phyloP scores from a whole-genome alignment of 2,888 invertebrate species.

The Cheiracanthium punctorium region DNA sequence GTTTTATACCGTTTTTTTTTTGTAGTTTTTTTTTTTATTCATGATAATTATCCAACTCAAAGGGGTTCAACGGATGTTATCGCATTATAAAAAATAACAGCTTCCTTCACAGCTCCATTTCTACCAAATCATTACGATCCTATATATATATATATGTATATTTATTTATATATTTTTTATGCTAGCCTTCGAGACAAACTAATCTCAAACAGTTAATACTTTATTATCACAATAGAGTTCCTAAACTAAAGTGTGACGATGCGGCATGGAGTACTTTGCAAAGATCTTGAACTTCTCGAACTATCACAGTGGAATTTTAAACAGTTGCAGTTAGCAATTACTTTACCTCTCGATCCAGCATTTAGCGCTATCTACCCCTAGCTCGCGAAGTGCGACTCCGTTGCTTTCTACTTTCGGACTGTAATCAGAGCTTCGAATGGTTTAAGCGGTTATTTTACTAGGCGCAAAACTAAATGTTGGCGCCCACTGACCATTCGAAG shows the following conservation, averaged over 20 bases:
- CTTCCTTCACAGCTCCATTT: constrained; percentile 5
- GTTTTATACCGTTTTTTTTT: too few relatives aligned
- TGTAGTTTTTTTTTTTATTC: too few relatives aligned
- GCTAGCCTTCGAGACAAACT: neutral
- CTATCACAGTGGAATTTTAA: constrained; percentile 59
- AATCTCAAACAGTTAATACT: constrained; percentile 1
- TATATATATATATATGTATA: neutral
- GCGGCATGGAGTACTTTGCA: constrained; percentile 10
- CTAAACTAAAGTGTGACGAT: constrained; percentile 20
- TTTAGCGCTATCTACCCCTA: neutral
- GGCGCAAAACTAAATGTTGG: too few relatives aligned
- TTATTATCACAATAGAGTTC: constrained; percentile 14
- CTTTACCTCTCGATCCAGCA: constrained; percentile 16
- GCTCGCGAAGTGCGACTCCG: too few relatives aligned
- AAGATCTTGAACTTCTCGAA: constrained; percentile 8
- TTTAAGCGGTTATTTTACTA: too few relatives aligned
- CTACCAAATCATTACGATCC: neutral
- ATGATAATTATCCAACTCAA: too few relatives aligned
- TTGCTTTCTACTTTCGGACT: too few relatives aligned
- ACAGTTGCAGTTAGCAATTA: too few relatives aligned
- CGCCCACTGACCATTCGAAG: too few relatives aligned
- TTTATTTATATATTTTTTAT: too few relatives aligned
- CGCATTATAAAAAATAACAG: neutral
- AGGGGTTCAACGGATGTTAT: too few relatives aligned
- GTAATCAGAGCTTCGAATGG: too few relatives aligned